phyloP scores from a whole-genome alignment of 2,113 vertebrate genomes.

The Anhinga rufa region DNA sequence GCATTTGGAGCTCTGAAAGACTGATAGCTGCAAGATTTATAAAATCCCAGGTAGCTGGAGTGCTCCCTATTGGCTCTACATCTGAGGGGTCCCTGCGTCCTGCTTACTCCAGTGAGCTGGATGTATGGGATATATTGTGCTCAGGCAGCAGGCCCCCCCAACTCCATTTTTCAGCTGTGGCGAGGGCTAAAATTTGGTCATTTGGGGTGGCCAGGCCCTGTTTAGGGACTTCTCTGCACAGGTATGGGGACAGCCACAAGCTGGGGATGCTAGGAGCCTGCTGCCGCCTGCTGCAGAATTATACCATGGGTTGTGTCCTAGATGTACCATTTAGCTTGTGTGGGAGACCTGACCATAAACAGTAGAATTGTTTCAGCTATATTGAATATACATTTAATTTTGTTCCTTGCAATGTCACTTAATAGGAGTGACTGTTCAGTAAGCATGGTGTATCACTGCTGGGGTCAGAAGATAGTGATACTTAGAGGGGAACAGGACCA shows the following conservation, averaged over 20 bases:
- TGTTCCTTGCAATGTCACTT: background rate
- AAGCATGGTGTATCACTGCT: background rate
- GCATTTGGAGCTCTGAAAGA: slow-evolving; percentile 60
- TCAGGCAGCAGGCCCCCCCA: background rate
- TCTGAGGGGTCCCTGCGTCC: background rate
- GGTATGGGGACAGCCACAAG: background rate
- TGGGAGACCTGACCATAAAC: background rate
- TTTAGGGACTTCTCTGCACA: background rate
- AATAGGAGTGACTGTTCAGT: background rate
- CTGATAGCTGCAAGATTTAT: slow-evolving; percentile 63
- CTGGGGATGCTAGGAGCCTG: background rate
- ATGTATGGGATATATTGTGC: slow-evolving; percentile 29
- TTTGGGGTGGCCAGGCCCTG: background rate
- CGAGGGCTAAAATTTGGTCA: background rate
- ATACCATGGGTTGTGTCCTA: too few relatives aligned
- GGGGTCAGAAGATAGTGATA: background rate
- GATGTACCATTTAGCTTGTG: rapidly evolving
- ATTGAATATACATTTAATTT: background rate
- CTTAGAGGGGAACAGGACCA: background rate
- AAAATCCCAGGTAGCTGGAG: slow-evolving; percentile 32
- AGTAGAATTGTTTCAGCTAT: background rate
- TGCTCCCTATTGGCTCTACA: slow-evolving; percentile 30
- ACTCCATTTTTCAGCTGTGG: background rate
- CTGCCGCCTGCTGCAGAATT: background rate
- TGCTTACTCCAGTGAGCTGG: background rate